Evolutionary conservation across 2,888 invertebrate species (phyloP).

Genomic region (Synanthedon myopaeformis): DNA sequence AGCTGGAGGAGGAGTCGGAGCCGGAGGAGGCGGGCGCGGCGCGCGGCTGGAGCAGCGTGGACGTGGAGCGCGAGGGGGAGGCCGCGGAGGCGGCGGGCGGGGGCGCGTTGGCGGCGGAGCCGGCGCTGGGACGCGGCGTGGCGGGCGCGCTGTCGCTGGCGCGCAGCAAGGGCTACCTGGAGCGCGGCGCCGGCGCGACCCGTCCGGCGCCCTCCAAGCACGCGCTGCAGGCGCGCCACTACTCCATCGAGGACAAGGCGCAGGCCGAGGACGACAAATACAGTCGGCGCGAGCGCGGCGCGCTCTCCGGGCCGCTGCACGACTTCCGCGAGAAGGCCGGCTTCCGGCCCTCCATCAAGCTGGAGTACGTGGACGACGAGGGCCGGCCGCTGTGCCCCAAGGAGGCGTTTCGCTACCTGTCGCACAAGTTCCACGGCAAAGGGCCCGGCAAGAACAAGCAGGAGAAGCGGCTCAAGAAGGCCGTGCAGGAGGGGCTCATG

Average conservation of each 20-base stretch:
- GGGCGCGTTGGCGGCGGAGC: slow-evolving; percentile 86
- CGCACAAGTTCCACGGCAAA: slow-evolving; percentile 99
- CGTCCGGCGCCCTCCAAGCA: slow-evolving; percentile 34
- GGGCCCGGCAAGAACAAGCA: slow-evolving; percentile 98
- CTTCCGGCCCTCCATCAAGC: slow-evolving; percentile 93
- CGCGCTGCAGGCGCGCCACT: slow-evolving; percentile 2
- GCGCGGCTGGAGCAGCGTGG: slow-evolving; percentile 89
- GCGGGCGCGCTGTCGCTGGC: slow-evolving; percentile 92
- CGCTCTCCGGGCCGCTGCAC: slow-evolving; percentile 86
- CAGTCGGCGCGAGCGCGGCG: slow-evolving; percentile 75
- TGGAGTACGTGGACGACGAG: slow-evolving; percentile 97
- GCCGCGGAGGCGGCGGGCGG: slow-evolving; percentile 20
- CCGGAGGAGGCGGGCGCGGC: slow-evolving; percentile 48
- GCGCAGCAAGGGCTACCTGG: slow-evolving; percentile 93
- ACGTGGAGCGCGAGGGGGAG: slow-evolving; percentile 63
- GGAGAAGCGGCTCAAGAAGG: slow-evolving; percentile 95
- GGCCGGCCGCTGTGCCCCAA: slow-evolving; percentile 93
- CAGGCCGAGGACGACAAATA: slow-evolving; percentile 85
- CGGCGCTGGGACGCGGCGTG: slow-evolving; percentile 90
- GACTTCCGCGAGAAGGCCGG: slow-evolving; percentile 93
- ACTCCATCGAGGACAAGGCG: slow-evolving; percentile 54
- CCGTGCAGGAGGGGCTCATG: slow-evolving; percentile 94
- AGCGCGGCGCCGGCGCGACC: slow-evolving; percentile 80
- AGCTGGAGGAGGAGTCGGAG: slow-evolving; percentile 43
- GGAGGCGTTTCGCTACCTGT: slow-evolving; percentile 96